Percentiles rank a stretch among this genome's conserved stretches.
Evolutionary conservation across 2,888 invertebrate species (phyloP).

Genomic region (Ochropacha duplaris): DNA sequence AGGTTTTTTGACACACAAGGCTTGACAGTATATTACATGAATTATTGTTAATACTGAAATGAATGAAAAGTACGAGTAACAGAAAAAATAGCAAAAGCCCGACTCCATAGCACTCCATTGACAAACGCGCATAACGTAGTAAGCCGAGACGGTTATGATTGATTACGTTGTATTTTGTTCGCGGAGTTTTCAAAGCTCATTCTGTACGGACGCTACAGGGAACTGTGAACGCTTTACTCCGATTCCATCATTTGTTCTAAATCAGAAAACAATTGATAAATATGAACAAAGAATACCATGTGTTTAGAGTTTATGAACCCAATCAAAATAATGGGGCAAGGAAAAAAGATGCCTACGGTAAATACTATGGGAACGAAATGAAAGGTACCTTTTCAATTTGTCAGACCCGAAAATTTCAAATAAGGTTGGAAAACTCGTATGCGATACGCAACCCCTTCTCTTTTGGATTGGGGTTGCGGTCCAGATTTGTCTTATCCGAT

Average conservation of each 20-base stretch:
- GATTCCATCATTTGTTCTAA: slow-evolving; percentile 16
- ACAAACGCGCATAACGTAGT: slow-evolving; percentile 69
- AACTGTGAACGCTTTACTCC: slow-evolving; percentile 8
- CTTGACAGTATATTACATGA: no score
- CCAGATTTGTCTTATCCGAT: slow-evolving; percentile 19
- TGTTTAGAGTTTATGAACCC: slow-evolving; percentile 52
- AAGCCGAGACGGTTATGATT: slow-evolving; percentile 72
- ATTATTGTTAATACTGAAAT: no score
- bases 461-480: slow-evolving; percentile 16
- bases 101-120: slow-evolving; percentile 53
- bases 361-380: neutral
- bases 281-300: slow-evolving; percentile 45
- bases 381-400: neutral
- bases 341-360: slow-evolving; percentile 16
- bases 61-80: no score
- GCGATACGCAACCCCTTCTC: neutral
- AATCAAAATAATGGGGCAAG: slow-evolving; percentile 44
- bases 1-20: no score
- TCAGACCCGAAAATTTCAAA: neutral
- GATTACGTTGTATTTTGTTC: slow-evolving; percentile 72
- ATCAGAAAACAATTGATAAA: slow-evolving; percentile 30
- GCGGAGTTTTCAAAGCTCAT: slow-evolving; percentile 54
- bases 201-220: slow-evolving; percentile 16
- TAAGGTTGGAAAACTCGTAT: neutral
- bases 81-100: slow-evolving; percentile 13